A percentile compares a stretch with the other conserved stretches of the same genome.
Evolutionary conservation across 2,797 vertebrate genomes (phyloP).

Genomic region (Garrulus glandarius): DNA sequence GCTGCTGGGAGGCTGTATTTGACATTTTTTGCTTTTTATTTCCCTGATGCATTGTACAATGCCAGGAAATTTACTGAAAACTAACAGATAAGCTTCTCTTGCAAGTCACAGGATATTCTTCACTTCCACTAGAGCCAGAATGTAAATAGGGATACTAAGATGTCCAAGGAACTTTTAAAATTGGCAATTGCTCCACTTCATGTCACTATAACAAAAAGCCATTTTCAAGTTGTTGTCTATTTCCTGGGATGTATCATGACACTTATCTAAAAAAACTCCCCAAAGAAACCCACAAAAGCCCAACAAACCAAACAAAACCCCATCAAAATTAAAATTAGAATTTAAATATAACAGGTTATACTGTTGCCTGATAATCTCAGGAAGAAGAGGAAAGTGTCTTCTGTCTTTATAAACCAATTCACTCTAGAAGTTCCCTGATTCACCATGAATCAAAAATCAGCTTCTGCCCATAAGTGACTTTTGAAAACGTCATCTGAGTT

Average conservation of each 20-base stretch:
- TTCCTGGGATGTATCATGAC: not conserved
- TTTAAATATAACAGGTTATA: not conserved
- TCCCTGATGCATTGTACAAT: not conserved
- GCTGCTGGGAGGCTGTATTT: not conserved
- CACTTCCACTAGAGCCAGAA: not conserved
- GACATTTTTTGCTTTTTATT: not conserved
- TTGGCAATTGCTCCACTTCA: not conserved
- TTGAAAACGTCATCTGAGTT: fast-evolving
- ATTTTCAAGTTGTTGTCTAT: not conserved
- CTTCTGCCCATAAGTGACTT: not conserved
- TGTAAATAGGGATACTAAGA: not conserved
- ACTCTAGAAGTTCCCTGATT: not conserved
- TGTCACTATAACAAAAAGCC: not conserved
- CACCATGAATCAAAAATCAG: not conserved
- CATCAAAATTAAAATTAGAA: not conserved
- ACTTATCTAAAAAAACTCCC: not conserved
- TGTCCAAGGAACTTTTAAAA: not conserved
- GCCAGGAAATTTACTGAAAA: not conserved
- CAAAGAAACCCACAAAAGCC: not conserved
- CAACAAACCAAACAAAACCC: fast-evolving
- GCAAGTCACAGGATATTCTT: not conserved
- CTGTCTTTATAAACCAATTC: not conserved
- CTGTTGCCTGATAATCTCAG: not conserved
- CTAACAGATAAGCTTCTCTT: not conserved
- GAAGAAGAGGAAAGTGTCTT: not conserved